Evolutionary conservation across 1,140 invertebrate species (phyloP).

Genomic region (Bombus fervidus): DNA sequence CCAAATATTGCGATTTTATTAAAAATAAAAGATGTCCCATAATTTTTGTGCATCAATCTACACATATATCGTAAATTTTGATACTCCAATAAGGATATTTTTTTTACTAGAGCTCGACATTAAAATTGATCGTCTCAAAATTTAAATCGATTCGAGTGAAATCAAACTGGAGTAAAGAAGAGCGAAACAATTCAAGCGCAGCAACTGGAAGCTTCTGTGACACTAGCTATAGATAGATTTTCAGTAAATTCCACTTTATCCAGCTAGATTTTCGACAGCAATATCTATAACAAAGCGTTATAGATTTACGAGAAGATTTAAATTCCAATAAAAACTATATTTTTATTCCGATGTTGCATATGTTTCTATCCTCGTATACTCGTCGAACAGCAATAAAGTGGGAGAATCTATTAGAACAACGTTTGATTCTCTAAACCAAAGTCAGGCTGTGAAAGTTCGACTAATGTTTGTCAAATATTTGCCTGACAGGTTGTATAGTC

Average conservation of each 20-base stretch:
- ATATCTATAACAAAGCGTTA: not conserved
- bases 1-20: no score
- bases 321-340: not conserved
- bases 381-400: not conserved
- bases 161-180: not conserved
- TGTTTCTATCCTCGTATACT: no score
- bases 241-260: not conserved
- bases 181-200: not conserved
- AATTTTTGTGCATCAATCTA: no score
- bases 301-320: not conserved
- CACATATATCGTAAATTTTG: no score
- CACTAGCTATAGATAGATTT: not conserved
- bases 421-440: not conserved
- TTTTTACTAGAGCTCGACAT: no score
- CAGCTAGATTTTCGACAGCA: not conserved
- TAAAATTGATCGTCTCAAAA: not conserved
- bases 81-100: no score
- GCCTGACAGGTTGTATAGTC: not conserved
- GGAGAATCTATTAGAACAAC: slow-evolving; percentile 2
- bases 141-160: not conserved
- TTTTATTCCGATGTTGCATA: no score
- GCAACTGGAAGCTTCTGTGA: not conserved
- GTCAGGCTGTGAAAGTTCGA: not conserved
- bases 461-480: slow-evolving; percentile 35
- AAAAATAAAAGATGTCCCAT: no score